Conservation (phyloP, 2,797 vertebrate genomes). For the Anas georgica region DNA sequence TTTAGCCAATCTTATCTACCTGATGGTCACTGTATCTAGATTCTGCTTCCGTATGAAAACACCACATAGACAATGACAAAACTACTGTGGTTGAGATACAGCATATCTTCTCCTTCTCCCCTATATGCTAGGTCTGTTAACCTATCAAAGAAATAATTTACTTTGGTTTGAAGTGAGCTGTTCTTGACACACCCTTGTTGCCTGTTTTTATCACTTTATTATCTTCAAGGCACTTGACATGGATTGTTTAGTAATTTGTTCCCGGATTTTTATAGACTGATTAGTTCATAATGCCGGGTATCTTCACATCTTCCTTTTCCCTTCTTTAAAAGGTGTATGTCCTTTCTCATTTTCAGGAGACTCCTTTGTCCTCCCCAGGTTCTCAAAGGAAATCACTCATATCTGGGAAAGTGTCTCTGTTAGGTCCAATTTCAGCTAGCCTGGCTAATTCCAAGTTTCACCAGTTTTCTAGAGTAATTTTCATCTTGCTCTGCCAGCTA, state of each 20-base stretch:
- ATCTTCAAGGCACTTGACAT: constrained; percentile 3
- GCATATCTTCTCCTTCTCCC: not conserved
- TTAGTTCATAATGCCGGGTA: not conserved
- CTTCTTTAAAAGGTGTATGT: not conserved
- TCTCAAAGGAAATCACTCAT: not conserved
- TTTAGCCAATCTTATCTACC: not conserved
- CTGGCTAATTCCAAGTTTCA: not conserved
- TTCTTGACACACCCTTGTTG: not conserved
- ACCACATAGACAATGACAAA: not conserved
- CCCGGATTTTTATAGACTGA: not conserved
- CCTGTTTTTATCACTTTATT: not conserved
- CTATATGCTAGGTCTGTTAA: not conserved
- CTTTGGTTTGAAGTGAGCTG: not conserved
- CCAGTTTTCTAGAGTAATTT: not conserved
- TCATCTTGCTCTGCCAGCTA: not conserved
- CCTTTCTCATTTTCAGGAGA: not conserved
- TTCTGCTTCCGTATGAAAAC: not conserved
- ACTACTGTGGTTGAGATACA: not conserved
- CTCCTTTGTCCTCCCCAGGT: not conserved
- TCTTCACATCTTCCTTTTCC: not conserved
- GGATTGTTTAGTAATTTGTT: constrained; percentile 6
- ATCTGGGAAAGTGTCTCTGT: not conserved
- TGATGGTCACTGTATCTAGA: not conserved
- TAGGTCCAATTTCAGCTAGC: not conserved
- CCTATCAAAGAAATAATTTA: not conserved